Evolutionary conservation across 2,888 invertebrate genomes (phyloP).

Genomic region (Drosophila niveifrons): DNA sequence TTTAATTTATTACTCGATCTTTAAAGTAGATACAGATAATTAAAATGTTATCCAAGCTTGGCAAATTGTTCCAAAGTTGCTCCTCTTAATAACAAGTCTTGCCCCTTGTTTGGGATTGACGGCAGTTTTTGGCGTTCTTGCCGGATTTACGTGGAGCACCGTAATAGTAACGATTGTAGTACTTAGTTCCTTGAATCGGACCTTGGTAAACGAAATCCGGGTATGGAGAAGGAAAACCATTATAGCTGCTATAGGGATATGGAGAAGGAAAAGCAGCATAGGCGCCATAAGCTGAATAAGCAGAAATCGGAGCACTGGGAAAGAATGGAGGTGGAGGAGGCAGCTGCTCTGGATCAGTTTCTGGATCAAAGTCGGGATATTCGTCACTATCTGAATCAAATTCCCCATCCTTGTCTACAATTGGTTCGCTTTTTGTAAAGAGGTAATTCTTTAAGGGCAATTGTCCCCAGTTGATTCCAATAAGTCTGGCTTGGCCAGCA

Average conservation of each 20-base stretch:
- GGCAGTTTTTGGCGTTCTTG: background rate
- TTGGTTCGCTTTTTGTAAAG: background rate
- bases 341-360: background rate
- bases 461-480: constrained; percentile 2
- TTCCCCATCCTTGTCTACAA: background rate
- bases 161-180: background rate
- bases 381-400: background rate
- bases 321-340: background rate
- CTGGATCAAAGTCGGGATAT: background rate
- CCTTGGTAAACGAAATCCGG: background rate
- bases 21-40: background rate
- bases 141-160: background rate
- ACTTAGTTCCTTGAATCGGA: background rate
- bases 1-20: background rate
- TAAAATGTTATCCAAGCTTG: background rate
- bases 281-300: background rate
- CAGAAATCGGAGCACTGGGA: background rate
- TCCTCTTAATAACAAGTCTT: background rate
- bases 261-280: background rate
- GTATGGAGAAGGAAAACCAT: background rate
- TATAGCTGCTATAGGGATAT: background rate
- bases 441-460: constrained; percentile 2
- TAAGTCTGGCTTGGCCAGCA: background rate
- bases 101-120: background rate
- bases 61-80: background rate